Base-by-base conservation (phyloP, 2,113 vertebrate genomes). In the Narcine bancroftii region DNA sequence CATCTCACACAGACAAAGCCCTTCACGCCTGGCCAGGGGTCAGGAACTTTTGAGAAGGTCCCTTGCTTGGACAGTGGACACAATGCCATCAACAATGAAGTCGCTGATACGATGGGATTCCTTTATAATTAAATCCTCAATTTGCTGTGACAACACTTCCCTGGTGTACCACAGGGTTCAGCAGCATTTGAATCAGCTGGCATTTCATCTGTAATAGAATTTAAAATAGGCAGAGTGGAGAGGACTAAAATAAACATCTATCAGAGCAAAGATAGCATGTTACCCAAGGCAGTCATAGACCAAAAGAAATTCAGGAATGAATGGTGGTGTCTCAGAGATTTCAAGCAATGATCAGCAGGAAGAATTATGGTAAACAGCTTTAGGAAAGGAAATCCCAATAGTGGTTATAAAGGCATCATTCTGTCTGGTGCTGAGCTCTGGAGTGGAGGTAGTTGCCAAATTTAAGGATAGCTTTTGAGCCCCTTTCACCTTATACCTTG, bases 71-170 rank as follows among this genome's bases (percentile, higher is more conserved):
- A 45, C 6, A 26, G 45, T 26, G 76, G 76, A 50, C 81, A 21
- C 33, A 87, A 36, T 17, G 19, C 81, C 50, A n/a, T 50, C 53
- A 36, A 87, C 81, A 87, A 87, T 36, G 56, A n/a, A 87, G 60
- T 87, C 53, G 53, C 81, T 87, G 81, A 87, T 87, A 87, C 53
- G 17, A 87, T 36, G 53, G 81, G 81, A 36, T 60, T 87, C 53
- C n/a, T 87, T 87, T 60, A 63, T 87, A 60, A 87, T 87, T 87
- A 87, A 87, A 87, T 87, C 81, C n/a, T 60, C 60, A 87, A 87
- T 87, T 87, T 87, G 81, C 81, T n/a, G 81, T 63, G 81, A 87
- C 81, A 87, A 87, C 81, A 63, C 60, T 87, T 87, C 53, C n/a
- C 81, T 60, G n/a, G n/a, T n/a, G 81, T 87, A 60, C 36, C 81